Base-by-base conservation (phyloP, 2,797 vertebrate genomes). In the Philypnodon macrostomus region DNA sequence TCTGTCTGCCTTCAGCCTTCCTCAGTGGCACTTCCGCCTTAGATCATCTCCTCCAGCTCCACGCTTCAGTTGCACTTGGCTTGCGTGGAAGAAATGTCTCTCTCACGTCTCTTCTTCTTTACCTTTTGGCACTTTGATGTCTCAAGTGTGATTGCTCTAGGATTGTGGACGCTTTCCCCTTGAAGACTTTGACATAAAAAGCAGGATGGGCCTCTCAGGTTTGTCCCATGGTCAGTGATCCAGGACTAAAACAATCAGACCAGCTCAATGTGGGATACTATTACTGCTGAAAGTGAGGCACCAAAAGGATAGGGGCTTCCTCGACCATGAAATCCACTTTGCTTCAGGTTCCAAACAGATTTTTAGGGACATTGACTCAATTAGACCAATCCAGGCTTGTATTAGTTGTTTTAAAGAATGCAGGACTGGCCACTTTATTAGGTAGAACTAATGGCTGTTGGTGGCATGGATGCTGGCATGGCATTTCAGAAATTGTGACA, bases 71-170 rank as follows among this genome's bases (percentile, higher is more conserved):
- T 88, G 79, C 75, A 61, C 83, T 88, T 81, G 86, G 82, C 88
- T 83, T 69, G 82, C 75, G 61, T 82, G 78, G 83, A n/a, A 26
- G 13, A 26, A 30, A 1, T 79, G 82, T 53, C 58, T 81, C 85
- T 88, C 82, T 85, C 78, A 77, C 86, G 77, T 85, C 83, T 80
- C 78, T 77, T 79, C 79, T 79, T 75, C 79, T 79, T 73, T n/a
- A n/a, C n/a, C n/a, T n/a, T 34, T 56, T 77, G 69, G 56, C 60
- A 81, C 91, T 93, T 91, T 92, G 91, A 92, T 89, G 89, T 92
- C 80, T 91, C 75, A 89, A 90, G 90, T 91, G 87, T 90, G 90
- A 92, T 91, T 90, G 89, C 86, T 77, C 76, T 87, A 85, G 89
- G 86, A 90, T 85, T 75, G 81, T 71, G 77, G 83, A 77, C 41